Evolutionary conservation across 2,888 invertebrate species (phyloP), one percentile per base, ranked within the genome.

Genomic region (Agrochola litura): DNA sequence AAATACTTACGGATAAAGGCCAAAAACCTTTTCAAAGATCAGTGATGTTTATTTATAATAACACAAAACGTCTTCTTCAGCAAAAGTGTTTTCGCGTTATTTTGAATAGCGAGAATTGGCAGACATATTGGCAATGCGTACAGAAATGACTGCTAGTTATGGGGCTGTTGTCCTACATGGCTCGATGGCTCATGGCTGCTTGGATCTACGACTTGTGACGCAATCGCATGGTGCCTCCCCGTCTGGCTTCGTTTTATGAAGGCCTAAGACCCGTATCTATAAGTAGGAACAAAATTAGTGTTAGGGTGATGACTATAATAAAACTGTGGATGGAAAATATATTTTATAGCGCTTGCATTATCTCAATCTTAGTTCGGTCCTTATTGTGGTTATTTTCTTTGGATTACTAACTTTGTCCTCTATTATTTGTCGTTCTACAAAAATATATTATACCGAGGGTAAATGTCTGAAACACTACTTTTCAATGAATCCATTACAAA

Each of bases 221-320:
- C 91, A 93, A 92, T 85, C 83, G 76, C 78, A 80, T 87, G 95
- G 94, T 91, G 95, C 93, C 95, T 81, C 83, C 82, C 85, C 89
- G 95, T 95, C 95, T 95, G 89, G 90, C 86, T 88, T 88, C 85
- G 73, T 89, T 87, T 87, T 88, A 88, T 88, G 85, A 79, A 86
- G 79, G 85, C 83, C 85, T 79, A 73, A 72, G 56, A 65, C 71
- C 30, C 46, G 66, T 83, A 76, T 87, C 77, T 85, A 82, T 80
- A 86, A 86, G 83, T 73, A 83, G 58, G 71, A 85, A 85, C 64
- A 56, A 77, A 83, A 84, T 77, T 86, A 82, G 66, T 75, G 43
- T 72, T 58, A 76, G 30, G 25, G 41, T 16, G 43, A 76, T 66
- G 71, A 52, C 68, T 56, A 63, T 63, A 75, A 73, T 77, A 82